Evolutionary conservation across 2,797 vertebrate species (phyloP), one percentile per base, ranked within the genome.

Genomic region (Sebastes kiyomatsui): DNA sequence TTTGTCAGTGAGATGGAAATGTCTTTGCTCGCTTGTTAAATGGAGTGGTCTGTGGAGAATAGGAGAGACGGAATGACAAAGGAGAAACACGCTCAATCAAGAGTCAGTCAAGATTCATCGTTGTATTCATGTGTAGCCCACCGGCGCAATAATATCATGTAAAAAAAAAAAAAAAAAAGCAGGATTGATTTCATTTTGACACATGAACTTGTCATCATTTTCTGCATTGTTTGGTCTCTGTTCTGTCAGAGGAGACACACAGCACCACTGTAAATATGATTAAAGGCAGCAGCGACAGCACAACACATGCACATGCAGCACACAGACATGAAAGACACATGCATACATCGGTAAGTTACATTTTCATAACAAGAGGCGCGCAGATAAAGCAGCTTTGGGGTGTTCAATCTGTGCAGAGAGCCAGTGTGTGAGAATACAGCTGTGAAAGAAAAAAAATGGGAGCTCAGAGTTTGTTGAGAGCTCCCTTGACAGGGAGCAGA

Each of bases 401-500:
- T 73, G 68, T 81, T 79, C 79, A 61, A 49, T 90, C 75, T 61
- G 61, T 80, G 72, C 78, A 62, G 55, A 74, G 77, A 69, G 65
- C 14, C 14, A 77, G 70, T 32, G 23, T 76, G 32, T 78, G 67
- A 77, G 68, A 82, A 72, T 77, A 70, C 56, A 67, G 77, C 52
- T 58, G 30, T 69, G 74, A 58, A 64, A 74, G 2, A 83, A 75
- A 77, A 77, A 77, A 68, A 86, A 38, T 10, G 54, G 64, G 42
- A 83, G 75, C 77, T 81, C 38, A 60, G 69, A 80, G 87, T 88
- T 86, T 90, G 79, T 77, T 84, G 87, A 93, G 88, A 79, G 86
- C 87, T 91, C 92, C 88, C 92, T 30, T 90, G 92, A 92, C 91
- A 88, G 87, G 12, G 81, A 91, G 70, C 77, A 90, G 85, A 93